Conservation (phyloP, 2,888 invertebrate species). For the Biston stratarius region DNA sequence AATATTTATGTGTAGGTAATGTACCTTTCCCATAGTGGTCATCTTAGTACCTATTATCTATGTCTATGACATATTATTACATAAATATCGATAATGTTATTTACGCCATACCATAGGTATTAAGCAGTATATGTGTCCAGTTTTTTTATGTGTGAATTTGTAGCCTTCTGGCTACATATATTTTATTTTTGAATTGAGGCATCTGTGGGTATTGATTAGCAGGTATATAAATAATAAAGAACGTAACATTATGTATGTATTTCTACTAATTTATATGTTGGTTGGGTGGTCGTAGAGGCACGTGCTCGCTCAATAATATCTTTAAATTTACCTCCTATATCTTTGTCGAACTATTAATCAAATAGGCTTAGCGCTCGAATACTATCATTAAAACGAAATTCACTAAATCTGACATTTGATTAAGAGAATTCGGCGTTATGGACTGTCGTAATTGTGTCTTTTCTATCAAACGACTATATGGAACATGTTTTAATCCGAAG, state of each 20-base stretch:
- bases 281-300: conserved; percentile 45
- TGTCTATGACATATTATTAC: too few relatives aligned
- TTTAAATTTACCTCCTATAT: conserved; percentile 65
- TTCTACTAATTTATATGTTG: conserved; percentile 22
- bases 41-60: not conserved
- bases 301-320: conserved; percentile 55
- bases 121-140: not conserved
- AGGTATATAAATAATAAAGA: conserved; percentile 35
- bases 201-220: conserved; percentile 35
- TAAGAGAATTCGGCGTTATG: conserved; percentile 69
- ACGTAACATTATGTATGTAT: conserved; percentile 15
- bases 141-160: too few relatives aligned
- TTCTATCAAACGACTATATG: conserved; percentile 44
- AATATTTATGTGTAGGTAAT: too few relatives aligned
- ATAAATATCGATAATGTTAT: not conserved
- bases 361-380: conserved; percentile 72
- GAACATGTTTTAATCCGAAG: conserved; percentile 35
- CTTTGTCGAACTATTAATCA: conserved; percentile 75
- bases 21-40: not conserved
- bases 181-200: conserved; percentile 5
- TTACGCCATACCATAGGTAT: not conserved
- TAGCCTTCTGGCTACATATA: conserved; percentile 2
- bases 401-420: conserved; percentile 83
- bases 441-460: conserved; percentile 41
- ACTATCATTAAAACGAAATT: conserved; percentile 80